phyloP scores from a whole-genome alignment of 2,888 invertebrate species.

The Diarsia dahlii region DNA sequence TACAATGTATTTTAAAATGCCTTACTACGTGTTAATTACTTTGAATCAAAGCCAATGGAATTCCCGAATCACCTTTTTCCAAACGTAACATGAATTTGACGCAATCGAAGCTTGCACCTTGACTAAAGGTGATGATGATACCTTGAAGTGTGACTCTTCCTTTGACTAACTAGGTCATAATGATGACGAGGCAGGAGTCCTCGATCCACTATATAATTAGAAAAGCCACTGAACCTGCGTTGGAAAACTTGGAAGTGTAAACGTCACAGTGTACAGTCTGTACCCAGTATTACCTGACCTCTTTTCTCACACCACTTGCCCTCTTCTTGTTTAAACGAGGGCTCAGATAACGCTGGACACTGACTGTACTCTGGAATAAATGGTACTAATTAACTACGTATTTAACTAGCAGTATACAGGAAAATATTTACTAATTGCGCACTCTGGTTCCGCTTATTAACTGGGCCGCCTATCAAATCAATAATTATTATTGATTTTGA shows the following conservation, averaged over 20 bases:
- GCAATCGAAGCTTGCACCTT: slow-evolving; percentile 2
- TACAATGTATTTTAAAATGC: too few species aligned
- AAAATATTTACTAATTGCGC: not conserved
- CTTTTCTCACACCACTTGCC: too few species aligned
- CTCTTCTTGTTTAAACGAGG: too few species aligned
- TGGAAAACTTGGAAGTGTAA: slow-evolving; percentile 16
- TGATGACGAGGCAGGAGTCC: slow-evolving; percentile 26
- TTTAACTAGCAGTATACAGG: not conserved
- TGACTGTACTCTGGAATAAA: not conserved
- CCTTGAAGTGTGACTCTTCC: slow-evolving; percentile 25
- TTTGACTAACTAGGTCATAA: slow-evolving; percentile 33
- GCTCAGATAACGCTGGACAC: too few species aligned
- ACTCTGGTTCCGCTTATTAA: not conserved
- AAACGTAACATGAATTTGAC: not conserved
- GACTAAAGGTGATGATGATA: slow-evolving; percentile 4
- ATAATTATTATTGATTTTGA: too few species aligned
- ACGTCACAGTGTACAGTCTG: not conserved
- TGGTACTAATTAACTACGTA: not conserved
- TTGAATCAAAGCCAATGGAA: not conserved
- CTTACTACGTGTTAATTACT: not conserved
- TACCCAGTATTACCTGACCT: too few species aligned
- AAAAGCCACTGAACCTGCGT: not conserved
- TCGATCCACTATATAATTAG: not conserved
- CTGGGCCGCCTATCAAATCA: too few species aligned
- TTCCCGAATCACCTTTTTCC: slow-evolving; percentile 9